A percentile compares a stretch with the other conserved stretches of the same genome.
Evolutionary conservation across 64 coral and sea anemone species (phyloP).

Genomic region (Orbicella faveolata): DNA sequence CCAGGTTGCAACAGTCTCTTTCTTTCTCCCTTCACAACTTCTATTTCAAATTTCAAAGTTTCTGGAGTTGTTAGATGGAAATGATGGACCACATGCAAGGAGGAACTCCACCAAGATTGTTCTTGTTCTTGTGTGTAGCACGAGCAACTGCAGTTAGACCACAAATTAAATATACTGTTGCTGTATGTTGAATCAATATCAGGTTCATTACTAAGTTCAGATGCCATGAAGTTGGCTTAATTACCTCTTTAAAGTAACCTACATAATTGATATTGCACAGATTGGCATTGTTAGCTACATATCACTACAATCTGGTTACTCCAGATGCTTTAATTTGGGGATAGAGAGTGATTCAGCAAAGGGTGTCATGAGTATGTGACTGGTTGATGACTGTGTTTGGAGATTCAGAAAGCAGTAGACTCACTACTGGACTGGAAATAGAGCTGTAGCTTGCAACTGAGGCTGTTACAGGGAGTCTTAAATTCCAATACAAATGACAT

Average conservation of each 20-base stretch:
- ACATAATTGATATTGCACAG: not conserved
- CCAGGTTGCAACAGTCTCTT: not conserved
- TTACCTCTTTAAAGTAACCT: not conserved
- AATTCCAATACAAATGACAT: too few species aligned
- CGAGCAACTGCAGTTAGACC: constrained; percentile 28
- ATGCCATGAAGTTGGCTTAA: not conserved
- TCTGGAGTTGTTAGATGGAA: constrained; percentile 36
- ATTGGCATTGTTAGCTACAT: not conserved
- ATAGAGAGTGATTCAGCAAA: too few species aligned
- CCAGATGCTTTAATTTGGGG: too few species aligned
- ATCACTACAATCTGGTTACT: too few species aligned
- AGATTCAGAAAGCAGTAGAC: too few species aligned
- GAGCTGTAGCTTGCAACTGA: too few species aligned
- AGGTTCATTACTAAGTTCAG: not conserved
- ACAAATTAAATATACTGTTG: not conserved
- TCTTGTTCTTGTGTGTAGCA: constrained; percentile 51
- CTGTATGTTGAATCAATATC: not conserved
- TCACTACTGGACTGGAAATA: too few species aligned
- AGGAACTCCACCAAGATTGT: constrained; percentile 6
- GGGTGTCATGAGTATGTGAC: too few species aligned
- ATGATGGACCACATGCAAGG: constrained; percentile 70
- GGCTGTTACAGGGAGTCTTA: too few species aligned
- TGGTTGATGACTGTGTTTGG: too few species aligned
- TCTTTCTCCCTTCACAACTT: constrained; percentile 3
- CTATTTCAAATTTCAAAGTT: constrained; percentile 21